These are phyloP conservation scores for Pteria penguin DNA, from an alignment of 2,888 invertebrate species.

Conservation along the genomic window DNA sequence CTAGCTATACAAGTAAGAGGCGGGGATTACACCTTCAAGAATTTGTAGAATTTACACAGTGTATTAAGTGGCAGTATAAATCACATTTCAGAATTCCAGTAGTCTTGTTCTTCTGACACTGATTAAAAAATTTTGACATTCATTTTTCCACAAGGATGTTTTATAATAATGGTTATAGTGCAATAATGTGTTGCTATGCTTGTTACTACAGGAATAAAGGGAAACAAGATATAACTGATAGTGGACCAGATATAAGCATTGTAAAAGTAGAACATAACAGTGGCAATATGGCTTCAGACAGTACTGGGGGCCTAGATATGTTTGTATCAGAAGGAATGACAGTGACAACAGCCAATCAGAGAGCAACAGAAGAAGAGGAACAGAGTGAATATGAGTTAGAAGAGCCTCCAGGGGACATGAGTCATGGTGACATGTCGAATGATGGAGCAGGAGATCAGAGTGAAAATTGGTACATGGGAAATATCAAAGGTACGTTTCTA, in stretches of 20 bases:
- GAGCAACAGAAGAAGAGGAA: neutral
- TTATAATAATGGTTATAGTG: too few species aligned
- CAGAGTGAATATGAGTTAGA: slow-evolving; percentile 20
- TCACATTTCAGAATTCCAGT: too few species aligned
- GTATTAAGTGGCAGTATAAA: too few species aligned
- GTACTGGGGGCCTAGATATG: slow-evolving; percentile 27
- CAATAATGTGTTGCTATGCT: too few species aligned
- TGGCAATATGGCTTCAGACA: neutral
- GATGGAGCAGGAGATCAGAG: slow-evolving; percentile 37
- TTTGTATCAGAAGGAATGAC: slow-evolving; percentile 20
- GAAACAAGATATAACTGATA: neutral
- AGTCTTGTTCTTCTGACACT: too few species aligned
- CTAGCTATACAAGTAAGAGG: too few species aligned
- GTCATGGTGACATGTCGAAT: slow-evolving; percentile 29
- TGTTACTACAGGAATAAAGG: neutral
- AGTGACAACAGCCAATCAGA: neutral
- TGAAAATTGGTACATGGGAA: slow-evolving; percentile 43
- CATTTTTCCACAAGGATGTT: too few species aligned
- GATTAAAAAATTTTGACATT: too few species aligned
- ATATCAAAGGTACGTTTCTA: slow-evolving; percentile 44
- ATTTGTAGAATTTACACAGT: too few species aligned
- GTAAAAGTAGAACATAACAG: slow-evolving; percentile 25
- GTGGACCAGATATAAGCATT: slow-evolving; percentile 30
- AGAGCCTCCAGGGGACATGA: slow-evolving; percentile 33
- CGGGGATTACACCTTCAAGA: too few species aligned